These are phyloP conservation scores for Gouania willdenowi DNA, from an alignment of 2,797 vertebrate genomes.

Conservation along the genomic window DNA sequence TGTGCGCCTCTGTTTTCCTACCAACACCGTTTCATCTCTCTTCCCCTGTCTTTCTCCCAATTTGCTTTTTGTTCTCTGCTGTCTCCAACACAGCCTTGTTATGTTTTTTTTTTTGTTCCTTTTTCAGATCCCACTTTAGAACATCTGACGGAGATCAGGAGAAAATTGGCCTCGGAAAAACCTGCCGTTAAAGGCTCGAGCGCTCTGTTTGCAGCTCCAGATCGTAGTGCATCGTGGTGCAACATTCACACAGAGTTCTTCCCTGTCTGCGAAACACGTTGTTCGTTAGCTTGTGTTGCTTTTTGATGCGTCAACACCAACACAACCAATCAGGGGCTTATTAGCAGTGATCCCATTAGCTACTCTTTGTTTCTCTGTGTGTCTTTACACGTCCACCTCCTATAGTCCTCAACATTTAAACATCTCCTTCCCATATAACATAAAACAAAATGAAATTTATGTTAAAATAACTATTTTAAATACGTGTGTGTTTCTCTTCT, in stretches of 20 bases:
- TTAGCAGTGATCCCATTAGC: conserved; percentile 16
- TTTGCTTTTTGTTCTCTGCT: conserved; percentile 62
- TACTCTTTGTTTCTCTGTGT: conserved; percentile 9
- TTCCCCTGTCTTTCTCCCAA: conserved; percentile 60
- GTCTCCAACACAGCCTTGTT: conserved; percentile 63
- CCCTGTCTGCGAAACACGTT: conserved; percentile 57
- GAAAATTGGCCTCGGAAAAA: conserved; percentile 70
- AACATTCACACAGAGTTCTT: conserved; percentile 56
- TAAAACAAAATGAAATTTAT: too few species aligned
- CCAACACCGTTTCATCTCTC: conserved; percentile 64
- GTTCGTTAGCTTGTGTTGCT: conserved; percentile 47
- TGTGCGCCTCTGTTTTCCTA: conserved; percentile 59
- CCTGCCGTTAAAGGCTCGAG: conserved; percentile 65
- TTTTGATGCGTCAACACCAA: conserved; percentile 44
- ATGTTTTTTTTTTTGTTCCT: conserved; percentile 67
- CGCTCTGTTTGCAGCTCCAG: conserved; percentile 50
- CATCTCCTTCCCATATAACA: conserved; percentile 8
- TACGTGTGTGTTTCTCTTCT: too few species aligned
- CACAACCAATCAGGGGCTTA: conserved; percentile 34
- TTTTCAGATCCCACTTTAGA: conserved; percentile 68
- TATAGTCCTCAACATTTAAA: conserved; percentile 22
- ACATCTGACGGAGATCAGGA: conserved; percentile 70
- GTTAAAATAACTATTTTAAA: too few species aligned
- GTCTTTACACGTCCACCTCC: conserved; percentile 4
- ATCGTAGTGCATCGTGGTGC: conserved; percentile 57